Percentiles rank a stretch among this genome's conserved stretches.
Conservation (phyloP, 2,888 invertebrate genomes). For the Spodoptera exigua region DNA sequence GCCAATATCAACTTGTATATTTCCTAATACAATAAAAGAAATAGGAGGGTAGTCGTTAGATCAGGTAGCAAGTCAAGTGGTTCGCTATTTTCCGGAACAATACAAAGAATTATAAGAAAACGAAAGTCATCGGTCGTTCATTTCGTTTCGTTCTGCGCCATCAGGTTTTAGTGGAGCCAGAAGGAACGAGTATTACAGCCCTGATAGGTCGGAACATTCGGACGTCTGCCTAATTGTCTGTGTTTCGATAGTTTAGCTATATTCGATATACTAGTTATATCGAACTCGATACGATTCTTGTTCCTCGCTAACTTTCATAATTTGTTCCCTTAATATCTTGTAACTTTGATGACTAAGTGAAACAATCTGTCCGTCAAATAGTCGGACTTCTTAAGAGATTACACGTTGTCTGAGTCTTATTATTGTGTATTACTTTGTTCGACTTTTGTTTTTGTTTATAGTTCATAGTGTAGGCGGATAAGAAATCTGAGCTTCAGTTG, state of each 20-base stretch:
- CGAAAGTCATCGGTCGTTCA: slow-evolving; percentile 85
- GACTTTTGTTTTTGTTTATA: slow-evolving; percentile 31
- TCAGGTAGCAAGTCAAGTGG: slow-evolving; percentile 71
- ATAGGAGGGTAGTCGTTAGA: slow-evolving; percentile 68
- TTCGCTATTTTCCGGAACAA: slow-evolving; percentile 72
- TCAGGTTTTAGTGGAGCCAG: slow-evolving; percentile 78
- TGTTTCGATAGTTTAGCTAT: slow-evolving; percentile 57
- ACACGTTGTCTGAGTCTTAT: slow-evolving; percentile 48
- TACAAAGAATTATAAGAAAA: slow-evolving; percentile 81
- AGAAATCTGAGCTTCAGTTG: not conserved
- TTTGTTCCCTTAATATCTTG: slow-evolving; percentile 47
- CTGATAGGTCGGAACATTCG: slow-evolving; percentile 62
- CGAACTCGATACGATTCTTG: slow-evolving; percentile 39
- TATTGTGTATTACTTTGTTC: slow-evolving; percentile 34
- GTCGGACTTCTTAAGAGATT: slow-evolving; percentile 42
- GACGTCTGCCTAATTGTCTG: slow-evolving; percentile 71
- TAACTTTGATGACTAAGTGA: slow-evolving; percentile 33
- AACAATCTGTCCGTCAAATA: slow-evolving; percentile 49
- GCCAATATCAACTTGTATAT: slow-evolving; percentile 53
- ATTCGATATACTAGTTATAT: slow-evolving; percentile 43
- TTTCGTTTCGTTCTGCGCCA: slow-evolving; percentile 81
- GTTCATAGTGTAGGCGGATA: slow-evolving; percentile 13
- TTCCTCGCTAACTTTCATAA: slow-evolving; percentile 48
- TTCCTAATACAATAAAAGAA: slow-evolving; percentile 61
- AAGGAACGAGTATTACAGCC: slow-evolving; percentile 69